phyloP scores from a whole-genome alignment of 2,797 vertebrate species.

The Zenarchopterus dispar region DNA sequence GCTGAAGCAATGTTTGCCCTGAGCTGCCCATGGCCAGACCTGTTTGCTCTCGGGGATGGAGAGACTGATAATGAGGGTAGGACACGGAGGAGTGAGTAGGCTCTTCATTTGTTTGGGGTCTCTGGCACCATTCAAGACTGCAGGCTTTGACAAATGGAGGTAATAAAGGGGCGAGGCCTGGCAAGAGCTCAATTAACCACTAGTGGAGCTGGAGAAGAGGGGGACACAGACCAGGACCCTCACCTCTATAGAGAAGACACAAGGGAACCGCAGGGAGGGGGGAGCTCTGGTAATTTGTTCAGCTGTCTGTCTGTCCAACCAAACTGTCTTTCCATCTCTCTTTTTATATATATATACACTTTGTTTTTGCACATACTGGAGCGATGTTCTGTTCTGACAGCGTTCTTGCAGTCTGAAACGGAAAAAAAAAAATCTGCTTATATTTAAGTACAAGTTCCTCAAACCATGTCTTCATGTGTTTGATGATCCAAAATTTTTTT shows the following conservation, averaged over 20 bases:
- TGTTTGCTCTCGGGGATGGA: constrained; percentile 79
- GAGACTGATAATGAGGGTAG: constrained; percentile 66
- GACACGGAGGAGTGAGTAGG: constrained; percentile 71
- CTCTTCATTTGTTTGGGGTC: constrained; percentile 83
- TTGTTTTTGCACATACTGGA: too few species aligned
- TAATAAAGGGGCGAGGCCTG: constrained; percentile 81
- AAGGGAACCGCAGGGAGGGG: constrained; percentile 74
- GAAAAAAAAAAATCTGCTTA: constrained; percentile 10
- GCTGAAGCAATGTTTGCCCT: constrained; percentile 70
- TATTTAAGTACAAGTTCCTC: background rate
- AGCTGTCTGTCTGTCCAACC: constrained; percentile 70
- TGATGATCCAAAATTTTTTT: constrained; percentile 11
- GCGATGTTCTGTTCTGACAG: background rate
- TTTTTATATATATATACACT: constrained; percentile 36
- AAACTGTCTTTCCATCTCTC: constrained; percentile 47
- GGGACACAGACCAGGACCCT: constrained; percentile 71
- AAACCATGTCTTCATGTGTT: background rate
- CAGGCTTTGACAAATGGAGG: constrained; percentile 82
- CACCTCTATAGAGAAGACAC: constrained; percentile 72
- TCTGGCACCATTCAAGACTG: constrained; percentile 79
- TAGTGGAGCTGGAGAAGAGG: constrained; percentile 69
- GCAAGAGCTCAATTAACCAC: constrained; percentile 81
- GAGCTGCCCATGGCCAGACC: constrained; percentile 63
- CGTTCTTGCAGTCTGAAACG: constrained; percentile 19
- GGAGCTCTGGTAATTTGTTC: constrained; percentile 79